Evolutionary conservation across 2,797 vertebrate genomes (phyloP), one percentile per base, ranked within the genome.

Genomic region (Distichodus sexfasciatus): DNA sequence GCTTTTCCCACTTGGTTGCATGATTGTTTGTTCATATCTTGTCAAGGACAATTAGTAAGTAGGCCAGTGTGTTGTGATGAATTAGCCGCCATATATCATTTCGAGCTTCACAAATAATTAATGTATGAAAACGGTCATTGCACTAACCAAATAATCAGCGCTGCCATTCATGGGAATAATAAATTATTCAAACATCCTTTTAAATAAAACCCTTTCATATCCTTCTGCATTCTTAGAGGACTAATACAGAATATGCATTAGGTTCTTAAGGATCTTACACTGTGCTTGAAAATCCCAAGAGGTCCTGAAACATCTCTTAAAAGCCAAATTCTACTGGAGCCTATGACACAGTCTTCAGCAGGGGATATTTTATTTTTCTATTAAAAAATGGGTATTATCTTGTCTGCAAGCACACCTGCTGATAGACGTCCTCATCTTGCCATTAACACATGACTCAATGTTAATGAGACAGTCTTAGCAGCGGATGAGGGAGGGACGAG

Each of bases 341-440:
- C 43, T 43, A 7, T 41, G 10, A n/a, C 2, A n/a, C 4, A n/a
- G 2, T 29, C 19, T 59, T 4, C 10, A 10, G 2, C 40, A 8
- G 33, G 28, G 35, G 48, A 31, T 48, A 29, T 40, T 68, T 63
- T 69, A 35, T 53, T 31, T 6, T 28, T 10, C 21, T 31, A 17
- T 3, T 57, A 19, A 41, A 21, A 69, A 66, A 70, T 17, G 0
- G 21, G 23, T 10, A 44, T 12, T 26, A 53, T 48, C 28, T 31
- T 21, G 8, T 36, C 65, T 64, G 15, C 41, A 66, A 65, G 62
- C 10, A 43, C 15, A 47, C 47, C 55, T 47, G 10, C 17, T 15
- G 43, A 57, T 57, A 63, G 73, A 85, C 78, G 76, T 31, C 40
- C 5, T 43, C 41, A 60, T 65, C 51, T 23, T 66, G 23, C 48